Conservation (phyloP, 2,113 vertebrate genomes). For the Meleagris gallopavo region DNA sequence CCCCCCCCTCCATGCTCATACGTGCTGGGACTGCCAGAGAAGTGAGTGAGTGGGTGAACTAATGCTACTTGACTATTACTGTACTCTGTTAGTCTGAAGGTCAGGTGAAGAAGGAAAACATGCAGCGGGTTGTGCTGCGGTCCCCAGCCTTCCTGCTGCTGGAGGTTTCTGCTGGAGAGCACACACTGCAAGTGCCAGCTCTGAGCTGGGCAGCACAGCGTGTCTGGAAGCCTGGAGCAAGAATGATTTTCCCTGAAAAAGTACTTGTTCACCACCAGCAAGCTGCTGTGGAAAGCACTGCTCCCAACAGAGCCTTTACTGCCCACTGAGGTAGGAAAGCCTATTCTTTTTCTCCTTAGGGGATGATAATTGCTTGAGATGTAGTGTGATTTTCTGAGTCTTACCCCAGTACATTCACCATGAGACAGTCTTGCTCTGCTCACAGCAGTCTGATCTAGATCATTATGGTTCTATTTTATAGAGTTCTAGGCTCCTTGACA, state of each 20-base stretch:
- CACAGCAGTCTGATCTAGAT: neutral
- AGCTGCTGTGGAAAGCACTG: neutral
- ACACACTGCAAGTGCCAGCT: neutral
- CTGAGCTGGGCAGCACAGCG: neutral
- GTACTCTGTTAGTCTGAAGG: neutral
- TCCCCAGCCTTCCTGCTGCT: neutral
- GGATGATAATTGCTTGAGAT: neutral
- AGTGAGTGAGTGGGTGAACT: neutral
- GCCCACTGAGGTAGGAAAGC: too few relatives aligned
- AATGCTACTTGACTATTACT: neutral
- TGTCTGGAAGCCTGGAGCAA: neutral
- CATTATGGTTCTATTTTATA: neutral
- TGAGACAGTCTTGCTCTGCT: neutral
- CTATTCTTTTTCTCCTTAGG: too few relatives aligned
- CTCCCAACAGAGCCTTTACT: neutral
- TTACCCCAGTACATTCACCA: neutral
- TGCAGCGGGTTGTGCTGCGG: neutral
- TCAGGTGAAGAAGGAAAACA: neutral
- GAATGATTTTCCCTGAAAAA: neutral
- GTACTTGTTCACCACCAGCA: neutral
- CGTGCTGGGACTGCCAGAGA: neutral
- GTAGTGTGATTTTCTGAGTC: neutral
- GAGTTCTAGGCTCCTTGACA: neutral
- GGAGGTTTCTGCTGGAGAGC: neutral
- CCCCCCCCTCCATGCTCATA: neutral